A percentile compares a stretch with the other conserved stretches of the same genome.
phyloP scores from a whole-genome alignment of 2,888 invertebrate genomes.

The Ophion slaviceki region DNA sequence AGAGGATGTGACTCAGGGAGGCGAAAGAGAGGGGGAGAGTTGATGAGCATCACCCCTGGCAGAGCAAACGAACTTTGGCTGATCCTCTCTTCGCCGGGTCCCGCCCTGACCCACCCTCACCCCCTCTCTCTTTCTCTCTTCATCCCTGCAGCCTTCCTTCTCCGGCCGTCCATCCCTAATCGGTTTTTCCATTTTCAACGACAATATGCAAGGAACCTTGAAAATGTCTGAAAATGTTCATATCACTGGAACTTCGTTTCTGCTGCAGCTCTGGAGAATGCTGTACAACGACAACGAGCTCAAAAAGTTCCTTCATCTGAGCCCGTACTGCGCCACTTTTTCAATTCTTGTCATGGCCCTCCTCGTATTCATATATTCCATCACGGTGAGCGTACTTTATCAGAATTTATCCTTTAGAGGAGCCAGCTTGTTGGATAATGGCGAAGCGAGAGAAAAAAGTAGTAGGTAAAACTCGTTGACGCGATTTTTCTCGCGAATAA shows the following conservation, averaged over 20 bases:
- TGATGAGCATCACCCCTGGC: conserved; percentile 58
- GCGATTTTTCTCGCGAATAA: too few species aligned
- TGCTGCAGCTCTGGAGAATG: conserved; percentile 76
- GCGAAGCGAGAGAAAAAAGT: too few species aligned
- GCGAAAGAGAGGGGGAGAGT: conserved; percentile 22
- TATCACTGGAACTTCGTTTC: conserved; percentile 1
- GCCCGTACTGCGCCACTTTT: conserved; percentile 71
- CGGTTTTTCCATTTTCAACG: conserved; percentile 51
- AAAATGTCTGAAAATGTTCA: neutral
- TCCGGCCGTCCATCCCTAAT: conserved; percentile 3
- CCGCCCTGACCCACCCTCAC: neutral
- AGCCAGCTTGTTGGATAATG: neutral
- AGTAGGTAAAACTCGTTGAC: too few species aligned
- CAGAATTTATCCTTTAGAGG: neutral
- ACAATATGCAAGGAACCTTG: conserved; percentile 8
- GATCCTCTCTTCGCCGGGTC: conserved; percentile 48
- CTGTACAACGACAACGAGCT: conserved; percentile 76
- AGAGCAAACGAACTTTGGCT: conserved; percentile 64
- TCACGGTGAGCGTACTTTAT: conserved; percentile 71
- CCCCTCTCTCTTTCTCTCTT: neutral
- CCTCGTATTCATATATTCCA: conserved; percentile 72
- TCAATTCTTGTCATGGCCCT: conserved; percentile 69
- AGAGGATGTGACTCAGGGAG: conserved; percentile 33
- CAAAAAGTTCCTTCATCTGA: conserved; percentile 73
- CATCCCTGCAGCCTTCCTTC: neutral